A percentile compares a stretch with the other conserved stretches of the same genome.
phyloP scores from a whole-genome alignment of 2,888 invertebrate species.

The Lacanobia oleracea region DNA sequence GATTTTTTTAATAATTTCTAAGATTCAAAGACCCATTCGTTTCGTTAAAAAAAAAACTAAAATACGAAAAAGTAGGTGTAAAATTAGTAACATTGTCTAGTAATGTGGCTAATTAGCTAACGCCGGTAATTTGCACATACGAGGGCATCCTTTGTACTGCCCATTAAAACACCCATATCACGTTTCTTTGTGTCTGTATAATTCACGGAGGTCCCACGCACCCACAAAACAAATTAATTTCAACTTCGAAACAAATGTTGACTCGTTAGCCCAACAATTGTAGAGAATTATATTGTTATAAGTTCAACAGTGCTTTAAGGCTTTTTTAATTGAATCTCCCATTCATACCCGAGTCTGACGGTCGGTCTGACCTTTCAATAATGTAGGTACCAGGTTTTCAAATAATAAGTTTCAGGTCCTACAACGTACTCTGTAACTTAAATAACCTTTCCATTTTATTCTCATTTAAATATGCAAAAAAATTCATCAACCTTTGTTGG shows the following conservation, averaged over 20 bases:
- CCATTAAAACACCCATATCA: conserved; percentile 85
- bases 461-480: conserved; percentile 39
- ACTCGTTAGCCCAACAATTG: conserved; percentile 79
- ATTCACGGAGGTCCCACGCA: conserved; percentile 71
- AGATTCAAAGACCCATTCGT: too few relatives aligned
- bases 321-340: conserved; percentile 63
- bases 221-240: conserved; percentile 83
- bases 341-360: conserved; percentile 29
- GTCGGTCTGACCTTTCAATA: conserved; percentile 45
- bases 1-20: too few relatives aligned
- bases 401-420: conserved; percentile 32
- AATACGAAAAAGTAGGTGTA: background rate
- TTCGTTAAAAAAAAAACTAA: too few relatives aligned
- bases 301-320: conserved; percentile 62
- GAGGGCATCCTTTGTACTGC: conserved; percentile 78
- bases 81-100: conserved; percentile 54
- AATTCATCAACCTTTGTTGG: conserved; percentile 39
- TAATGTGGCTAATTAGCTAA: conserved; percentile 76
- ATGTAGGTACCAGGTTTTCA: conserved; percentile 26
- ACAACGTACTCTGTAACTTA: conserved; percentile 22
- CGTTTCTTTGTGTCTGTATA: conserved; percentile 82
- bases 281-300: conserved; percentile 62
- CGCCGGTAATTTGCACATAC: conserved; percentile 78
- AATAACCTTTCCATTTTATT: conserved; percentile 37
- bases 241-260: conserved; percentile 81